Evolutionary conservation across 2,888 invertebrate genomes (phyloP), one percentile per base, ranked within the genome.

Genomic region (Apodemia duryi): DNA sequence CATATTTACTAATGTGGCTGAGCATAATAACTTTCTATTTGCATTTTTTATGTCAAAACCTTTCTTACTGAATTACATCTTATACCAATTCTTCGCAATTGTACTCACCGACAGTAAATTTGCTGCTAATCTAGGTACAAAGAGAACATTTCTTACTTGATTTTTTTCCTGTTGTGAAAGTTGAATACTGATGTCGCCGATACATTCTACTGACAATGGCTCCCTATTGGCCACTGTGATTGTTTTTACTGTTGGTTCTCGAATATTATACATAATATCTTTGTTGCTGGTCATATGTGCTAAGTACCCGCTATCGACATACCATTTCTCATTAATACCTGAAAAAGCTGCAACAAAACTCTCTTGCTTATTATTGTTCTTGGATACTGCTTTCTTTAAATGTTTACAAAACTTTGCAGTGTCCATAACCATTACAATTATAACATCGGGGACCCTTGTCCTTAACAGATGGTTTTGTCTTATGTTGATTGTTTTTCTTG

Each of bases 111-210:
- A 76, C 0, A 75, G 63, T 7, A 75, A 61, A 49, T 74, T 73
- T 1, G 68, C 68, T 29, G 74, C 72, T 32, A 75, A 49, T 5
- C 63, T 69, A 61, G 74, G 75, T 28, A 75, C 71, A 72, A 65
- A 72, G 5, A 75, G 64, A 38, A 75, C 73, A 71, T 76, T 66
- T 43, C 65, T 71, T 11, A 77, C 63, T 52, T 75, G 69, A 28
- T 74, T 70, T 29, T 66, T 68, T 4, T 68, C 54, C 9, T 54
- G 52, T 61, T 65, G 49, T 11, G 9, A 57, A 6, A 70, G 6
- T 29, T 66, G 38, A 49, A 67, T 66, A 65, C 64, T 66, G 7
- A 69, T 38, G 29, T 65, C 57, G 21, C 69, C 69, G 57, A 62
- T 51, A 29, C 64, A 65, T 29, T 70, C n/a, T 1, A 73, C 72